phyloP scores from a whole-genome alignment of 2,113 vertebrate genomes.

The Eulemur macaco region DNA sequence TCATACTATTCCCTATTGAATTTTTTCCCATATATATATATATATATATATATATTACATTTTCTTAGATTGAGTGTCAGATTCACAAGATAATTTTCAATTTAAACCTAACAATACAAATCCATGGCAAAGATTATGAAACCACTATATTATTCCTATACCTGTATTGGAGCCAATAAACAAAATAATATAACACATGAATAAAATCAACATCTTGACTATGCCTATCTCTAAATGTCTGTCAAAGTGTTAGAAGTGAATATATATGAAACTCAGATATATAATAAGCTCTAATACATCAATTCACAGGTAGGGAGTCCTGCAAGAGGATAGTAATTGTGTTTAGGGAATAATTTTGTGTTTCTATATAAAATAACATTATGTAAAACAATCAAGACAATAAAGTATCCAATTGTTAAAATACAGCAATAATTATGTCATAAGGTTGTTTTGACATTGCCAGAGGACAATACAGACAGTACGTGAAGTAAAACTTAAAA shows the following conservation, averaged over 20 bases:
- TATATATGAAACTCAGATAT: slow-evolving; percentile 7
- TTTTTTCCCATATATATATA: not conserved
- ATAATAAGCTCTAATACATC: slow-evolving; percentile 11
- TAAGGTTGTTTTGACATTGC: not conserved
- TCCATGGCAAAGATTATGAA: not conserved
- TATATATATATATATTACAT: not conserved
- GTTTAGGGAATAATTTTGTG: not conserved
- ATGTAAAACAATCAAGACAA: not conserved
- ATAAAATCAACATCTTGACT: not conserved
- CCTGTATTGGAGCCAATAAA: not conserved
- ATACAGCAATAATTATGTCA: not conserved
- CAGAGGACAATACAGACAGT: not conserved
- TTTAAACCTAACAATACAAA: not conserved
- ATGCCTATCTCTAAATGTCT: not conserved
- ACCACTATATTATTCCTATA: not conserved
- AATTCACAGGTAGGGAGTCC: not conserved
- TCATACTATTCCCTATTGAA: not conserved
- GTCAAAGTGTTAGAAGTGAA: not conserved
- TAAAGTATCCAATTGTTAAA: not conserved
- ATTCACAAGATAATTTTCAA: not conserved
- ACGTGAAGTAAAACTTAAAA: not conserved
- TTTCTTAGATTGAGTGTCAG: not conserved
- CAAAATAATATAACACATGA: not conserved
- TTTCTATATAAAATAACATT: not conserved
- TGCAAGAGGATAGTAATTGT: not conserved